A percentile compares a stretch with the other conserved stretches of the same genome.
These are phyloP conservation scores for Pimephales promelas DNA, from an alignment of 2,113 vertebrate genomes.

Conservation along the genomic window DNA sequence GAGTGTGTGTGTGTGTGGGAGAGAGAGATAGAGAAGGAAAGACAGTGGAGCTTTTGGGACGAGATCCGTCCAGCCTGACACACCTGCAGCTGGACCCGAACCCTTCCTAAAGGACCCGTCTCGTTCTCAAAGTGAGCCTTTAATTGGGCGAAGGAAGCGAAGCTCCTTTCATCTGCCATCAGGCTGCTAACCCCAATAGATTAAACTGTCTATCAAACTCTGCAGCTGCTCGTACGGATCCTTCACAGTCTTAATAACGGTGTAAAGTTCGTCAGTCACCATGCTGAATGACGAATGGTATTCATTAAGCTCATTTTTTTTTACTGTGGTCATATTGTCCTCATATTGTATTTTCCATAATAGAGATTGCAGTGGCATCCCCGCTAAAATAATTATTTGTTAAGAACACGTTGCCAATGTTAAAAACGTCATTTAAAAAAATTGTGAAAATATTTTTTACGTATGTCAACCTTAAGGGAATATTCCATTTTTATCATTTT, in stretches of 20 bases:
- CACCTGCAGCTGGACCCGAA: conserved; percentile 35
- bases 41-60: not conserved
- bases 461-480: too few species aligned
- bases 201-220: conserved; percentile 76
- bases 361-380: not conserved
- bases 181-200: conserved; percentile 73
- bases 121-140: conserved; percentile 58
- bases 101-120: not conserved
- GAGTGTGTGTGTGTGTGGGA: not conserved
- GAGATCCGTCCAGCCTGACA: conserved; percentile 18
- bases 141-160: conserved; percentile 69
- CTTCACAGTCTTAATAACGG: conserved; percentile 77
- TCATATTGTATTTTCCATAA: too few species aligned
- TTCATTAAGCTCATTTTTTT: conserved; percentile 79
- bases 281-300: conserved; percentile 74
- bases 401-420: too few species aligned
- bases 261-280: conserved; percentile 79
- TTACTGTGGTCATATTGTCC: conserved; percentile 51
- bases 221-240: conserved; percentile 73
- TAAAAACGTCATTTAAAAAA: too few species aligned
- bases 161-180: conserved; percentile 62
- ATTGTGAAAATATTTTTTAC: too few species aligned
- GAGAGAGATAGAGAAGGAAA: not conserved
- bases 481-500: too few species aligned
- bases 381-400: too few species aligned